These are phyloP conservation scores for Geophilus truncorum DNA, from an alignment of 2,888 invertebrate genomes.

Conservation along the genomic window DNA sequence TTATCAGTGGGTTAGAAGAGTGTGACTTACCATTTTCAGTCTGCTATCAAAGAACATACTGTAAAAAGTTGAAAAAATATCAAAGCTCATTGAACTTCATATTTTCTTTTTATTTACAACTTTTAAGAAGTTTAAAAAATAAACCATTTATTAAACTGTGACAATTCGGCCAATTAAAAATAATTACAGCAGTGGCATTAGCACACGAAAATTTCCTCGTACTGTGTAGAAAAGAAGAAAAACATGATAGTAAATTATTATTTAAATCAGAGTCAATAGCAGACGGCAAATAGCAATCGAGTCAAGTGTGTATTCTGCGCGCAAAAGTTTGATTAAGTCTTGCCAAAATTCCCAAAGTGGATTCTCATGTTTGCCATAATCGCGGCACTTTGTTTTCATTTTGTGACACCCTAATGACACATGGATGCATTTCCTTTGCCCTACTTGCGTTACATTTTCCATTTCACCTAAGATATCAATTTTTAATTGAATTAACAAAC, in stretches of 20 bases:
- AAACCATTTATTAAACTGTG: not conserved
- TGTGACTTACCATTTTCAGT: not conserved
- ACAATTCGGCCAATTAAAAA: not conserved
- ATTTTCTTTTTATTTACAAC: not conserved
- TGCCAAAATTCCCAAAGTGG: constrained; percentile 5
- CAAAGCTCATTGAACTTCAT: not conserved
- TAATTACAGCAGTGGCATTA: not conserved
- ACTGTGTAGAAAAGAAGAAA: not conserved
- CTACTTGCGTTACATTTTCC: not conserved
- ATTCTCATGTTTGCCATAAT: constrained; percentile 1
- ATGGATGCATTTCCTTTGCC: not conserved
- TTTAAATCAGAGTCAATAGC: not conserved
- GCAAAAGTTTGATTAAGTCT: not conserved
- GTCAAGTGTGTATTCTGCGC: not conserved
- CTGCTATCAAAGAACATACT: not conserved
- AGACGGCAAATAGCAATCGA: not conserved
- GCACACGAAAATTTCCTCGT: not conserved
- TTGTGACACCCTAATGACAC: not conserved
- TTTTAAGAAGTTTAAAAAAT: not conserved
- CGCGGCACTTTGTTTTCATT: not conserved
- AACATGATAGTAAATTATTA: not conserved
- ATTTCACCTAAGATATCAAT: not conserved
- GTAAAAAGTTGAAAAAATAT: not conserved
- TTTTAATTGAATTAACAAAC: not conserved
- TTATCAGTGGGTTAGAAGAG: constrained; percentile 17